These are phyloP conservation scores for Galaxea fascicularis DNA, from an alignment of 92 coral and sea anemone species.

Conservation along the genomic window DNA sequence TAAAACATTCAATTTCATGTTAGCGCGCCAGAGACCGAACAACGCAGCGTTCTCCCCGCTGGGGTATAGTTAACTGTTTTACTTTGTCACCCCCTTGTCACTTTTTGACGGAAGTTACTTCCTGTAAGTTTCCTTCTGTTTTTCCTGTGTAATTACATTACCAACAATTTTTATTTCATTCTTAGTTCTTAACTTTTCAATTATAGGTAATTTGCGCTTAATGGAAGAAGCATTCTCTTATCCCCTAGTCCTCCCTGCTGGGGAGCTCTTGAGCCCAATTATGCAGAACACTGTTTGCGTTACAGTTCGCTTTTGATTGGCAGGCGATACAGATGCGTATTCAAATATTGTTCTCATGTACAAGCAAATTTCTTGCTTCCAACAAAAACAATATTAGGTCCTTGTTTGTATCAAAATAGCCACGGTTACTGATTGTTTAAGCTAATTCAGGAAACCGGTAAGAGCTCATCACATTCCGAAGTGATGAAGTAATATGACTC, in stretches of 20 bases:
- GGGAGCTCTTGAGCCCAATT: slow-evolving; percentile 3
- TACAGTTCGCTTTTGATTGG: slow-evolving; percentile 31
- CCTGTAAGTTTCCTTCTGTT: neutral
- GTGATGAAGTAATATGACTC: slow-evolving; percentile 20
- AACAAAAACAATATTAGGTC: slow-evolving; percentile 37
- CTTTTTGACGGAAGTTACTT: neutral
- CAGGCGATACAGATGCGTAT: slow-evolving; percentile 21
- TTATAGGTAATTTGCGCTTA: too few species aligned
- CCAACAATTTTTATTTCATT: neutral
- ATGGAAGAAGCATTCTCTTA: too few species aligned
- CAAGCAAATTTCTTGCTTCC: slow-evolving; percentile 30
- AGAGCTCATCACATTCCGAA: slow-evolving; percentile 30
- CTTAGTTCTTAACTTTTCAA: neutral
- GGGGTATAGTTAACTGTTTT: slow-evolving; percentile 10
- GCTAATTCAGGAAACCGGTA: neutral
- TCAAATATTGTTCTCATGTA: slow-evolving; percentile 25
- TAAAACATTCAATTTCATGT: slow-evolving; percentile 39
- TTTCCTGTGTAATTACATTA: too few species aligned
- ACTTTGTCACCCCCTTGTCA: neutral
- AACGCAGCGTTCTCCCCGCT: neutral
- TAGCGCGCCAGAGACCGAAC: slow-evolving; percentile 46
- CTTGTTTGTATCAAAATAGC: slow-evolving; percentile 33
- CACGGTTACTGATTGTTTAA: slow-evolving; percentile 31
- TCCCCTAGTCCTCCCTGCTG: slow-evolving; percentile 2
- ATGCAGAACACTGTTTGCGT: slow-evolving; percentile 11